Conservation (phyloP, 2,113 vertebrate species). For the Ancistrus triradiatus region DNA sequence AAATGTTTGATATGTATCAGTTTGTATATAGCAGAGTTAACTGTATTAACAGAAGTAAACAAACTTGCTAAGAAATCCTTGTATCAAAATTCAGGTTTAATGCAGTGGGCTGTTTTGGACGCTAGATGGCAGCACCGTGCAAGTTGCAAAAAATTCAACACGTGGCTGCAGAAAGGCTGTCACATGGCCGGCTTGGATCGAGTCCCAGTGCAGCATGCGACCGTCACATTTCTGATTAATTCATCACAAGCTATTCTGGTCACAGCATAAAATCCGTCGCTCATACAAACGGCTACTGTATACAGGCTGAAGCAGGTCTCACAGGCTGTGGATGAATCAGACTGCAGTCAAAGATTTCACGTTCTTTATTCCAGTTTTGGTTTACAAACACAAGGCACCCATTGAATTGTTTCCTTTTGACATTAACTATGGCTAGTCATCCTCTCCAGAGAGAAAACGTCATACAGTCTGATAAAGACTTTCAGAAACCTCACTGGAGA, state of each 20-base stretch:
- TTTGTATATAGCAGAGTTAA: too few relatives aligned
- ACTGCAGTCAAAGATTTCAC: constrained; percentile 44
- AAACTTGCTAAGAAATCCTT: too few relatives aligned
- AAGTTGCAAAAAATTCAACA: neutral
- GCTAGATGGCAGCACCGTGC: constrained; percentile 44
- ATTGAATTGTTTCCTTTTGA: constrained; percentile 70
- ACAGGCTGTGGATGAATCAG: too few relatives aligned
- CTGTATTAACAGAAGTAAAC: too few relatives aligned
- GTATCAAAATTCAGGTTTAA: too few relatives aligned
- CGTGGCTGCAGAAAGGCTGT: neutral
- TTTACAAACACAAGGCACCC: constrained; percentile 92
- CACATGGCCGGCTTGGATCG: neutral
- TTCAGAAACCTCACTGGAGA: neutral
- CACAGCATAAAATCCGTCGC: neutral
- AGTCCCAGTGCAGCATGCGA: constrained; percentile 9
- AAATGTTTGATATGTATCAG: too few relatives aligned
- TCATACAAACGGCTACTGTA: neutral
- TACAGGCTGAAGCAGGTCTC: neutral
- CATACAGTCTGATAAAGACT: neutral
- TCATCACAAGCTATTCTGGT: constrained; percentile 11
- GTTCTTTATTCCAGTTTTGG: constrained; percentile 69
- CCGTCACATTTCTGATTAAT: constrained; percentile 8
- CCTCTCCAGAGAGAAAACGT: neutral
- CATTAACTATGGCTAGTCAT: constrained; percentile 47
- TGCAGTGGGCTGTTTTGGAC: too few relatives aligned